Evolutionary conservation across 2,113 vertebrate species (phyloP), one percentile per base, ranked within the genome.

Genomic region (Rana temporaria): DNA sequence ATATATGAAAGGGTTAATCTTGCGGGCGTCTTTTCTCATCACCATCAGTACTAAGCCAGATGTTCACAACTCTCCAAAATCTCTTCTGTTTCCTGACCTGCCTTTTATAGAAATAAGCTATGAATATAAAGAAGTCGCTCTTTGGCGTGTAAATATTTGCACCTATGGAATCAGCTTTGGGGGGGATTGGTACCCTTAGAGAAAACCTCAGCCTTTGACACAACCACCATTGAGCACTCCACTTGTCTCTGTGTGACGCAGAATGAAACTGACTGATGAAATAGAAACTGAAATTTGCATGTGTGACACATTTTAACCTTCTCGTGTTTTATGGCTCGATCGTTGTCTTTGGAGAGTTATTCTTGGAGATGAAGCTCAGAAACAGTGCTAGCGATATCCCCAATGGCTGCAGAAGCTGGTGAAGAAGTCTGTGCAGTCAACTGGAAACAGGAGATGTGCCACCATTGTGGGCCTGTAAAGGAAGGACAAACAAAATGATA

Each of bases 121-220:
- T 8, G 34, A 38, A 38, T 38, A 38, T 1, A 52, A 2, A 70
- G n/a, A 52, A n/a, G 48, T 9, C 20, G 24, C 22, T 24, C 48
- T n/a, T 42, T 26, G 4, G 30, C n/a, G 22, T 26, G 6, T 71
- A 71, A 71, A 71, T 52, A 71, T 71, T 71, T 71, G 48, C 42
- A 71, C 68, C 22, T 53, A 24, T 48, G 42, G 60, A 14, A 63
- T 63, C 1, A 30, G 42, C 42, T 48, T 14, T n/a, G 15, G 32
- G 65, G 65, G 17, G 65, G 26, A 4, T 42, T 68, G 17, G 4
- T 68, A n/a, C 8, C 17, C 19, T 8, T n/a, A 42, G 14, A 68
- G 65, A 68, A 68, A 68, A 15, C 59, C n/a, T 62, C 42, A 48
- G 34, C 34, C 34, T 38, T 5, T 48, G 42, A 38, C 4, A 38